Conservation (phyloP, 2,113 vertebrate genomes). For the Myotis davidii region DNA sequence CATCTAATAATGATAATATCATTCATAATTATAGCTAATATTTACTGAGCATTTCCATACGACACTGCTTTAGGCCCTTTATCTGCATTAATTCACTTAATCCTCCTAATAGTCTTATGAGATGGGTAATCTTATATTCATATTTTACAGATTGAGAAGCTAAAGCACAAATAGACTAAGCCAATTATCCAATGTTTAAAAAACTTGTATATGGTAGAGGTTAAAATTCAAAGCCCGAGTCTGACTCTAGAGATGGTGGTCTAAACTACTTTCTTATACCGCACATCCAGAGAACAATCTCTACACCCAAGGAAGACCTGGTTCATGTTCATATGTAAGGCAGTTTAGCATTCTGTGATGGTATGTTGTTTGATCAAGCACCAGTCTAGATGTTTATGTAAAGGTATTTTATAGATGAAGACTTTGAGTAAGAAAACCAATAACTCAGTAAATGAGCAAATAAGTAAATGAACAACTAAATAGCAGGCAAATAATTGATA, state of each 20-base stretch:
- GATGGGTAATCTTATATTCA: background rate
- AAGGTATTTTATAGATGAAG: background rate
- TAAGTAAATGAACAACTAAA: background rate
- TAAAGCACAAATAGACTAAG: background rate
- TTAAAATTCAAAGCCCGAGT: background rate
- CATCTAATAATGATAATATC: background rate
- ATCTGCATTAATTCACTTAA: background rate
- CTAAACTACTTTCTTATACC: background rate
- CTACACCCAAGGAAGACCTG: background rate
- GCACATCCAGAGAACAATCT: background rate
- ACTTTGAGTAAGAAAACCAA: background rate
- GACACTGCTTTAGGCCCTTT: background rate
- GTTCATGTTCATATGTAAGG: background rate
- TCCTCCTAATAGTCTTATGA: background rate
- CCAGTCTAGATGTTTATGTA: background rate
- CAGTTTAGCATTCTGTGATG: background rate
- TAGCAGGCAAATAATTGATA: background rate
- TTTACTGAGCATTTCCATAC: background rate
- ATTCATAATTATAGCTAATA: background rate
- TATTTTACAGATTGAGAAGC: background rate
- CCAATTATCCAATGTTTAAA: background rate
- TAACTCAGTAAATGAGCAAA: background rate
- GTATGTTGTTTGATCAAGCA: background rate
- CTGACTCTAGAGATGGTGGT: background rate
- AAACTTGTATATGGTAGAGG: background rate